Conservation (phyloP, 2,888 invertebrate species). For the Imbricaverruca yamaguchii region DNA sequence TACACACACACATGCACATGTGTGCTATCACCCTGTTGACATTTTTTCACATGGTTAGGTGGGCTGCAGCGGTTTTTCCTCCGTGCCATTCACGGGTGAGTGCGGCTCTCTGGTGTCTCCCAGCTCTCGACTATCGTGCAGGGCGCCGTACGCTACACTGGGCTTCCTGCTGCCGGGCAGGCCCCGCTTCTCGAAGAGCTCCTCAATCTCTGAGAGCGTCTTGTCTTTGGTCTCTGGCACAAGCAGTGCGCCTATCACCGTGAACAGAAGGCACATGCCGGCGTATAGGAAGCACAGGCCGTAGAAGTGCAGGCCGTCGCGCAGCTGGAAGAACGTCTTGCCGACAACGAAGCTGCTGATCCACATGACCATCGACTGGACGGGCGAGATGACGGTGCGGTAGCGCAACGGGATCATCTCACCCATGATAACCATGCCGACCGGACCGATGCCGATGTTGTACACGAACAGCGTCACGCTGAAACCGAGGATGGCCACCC, state of each 20-base stretch:
- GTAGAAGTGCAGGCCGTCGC: conserved; percentile 7
- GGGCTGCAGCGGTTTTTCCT: background rate
- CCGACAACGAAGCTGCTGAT: conserved; percentile 17
- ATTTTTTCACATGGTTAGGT: no score
- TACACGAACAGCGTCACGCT: conserved; percentile 21
- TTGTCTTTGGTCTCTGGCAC: conserved; percentile 20
- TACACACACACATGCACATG: no score
- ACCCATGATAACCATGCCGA: conserved; percentile 22
- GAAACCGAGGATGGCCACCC: conserved; percentile 21
- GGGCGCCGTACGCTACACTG: background rate
- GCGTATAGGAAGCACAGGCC: conserved; percentile 18
- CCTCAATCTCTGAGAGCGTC: conserved; percentile 20
- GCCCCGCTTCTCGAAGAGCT: background rate
- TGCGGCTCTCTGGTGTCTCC: background rate
- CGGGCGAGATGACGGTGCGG: conserved; percentile 14
- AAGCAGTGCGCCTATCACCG: background rate
- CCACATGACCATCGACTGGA: conserved; percentile 20
- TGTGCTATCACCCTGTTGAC: no score
- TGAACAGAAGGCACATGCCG: background rate
- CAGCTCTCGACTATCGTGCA: background rate
- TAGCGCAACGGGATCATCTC: conserved; percentile 21
- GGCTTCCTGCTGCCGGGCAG: background rate
- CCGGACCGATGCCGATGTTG: conserved; percentile 22
- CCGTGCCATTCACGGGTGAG: background rate
- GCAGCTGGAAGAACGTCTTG: conserved; percentile 22